Conservation (phyloP, 2,113 vertebrate genomes). For the Thalassoma bifasciatum region DNA sequence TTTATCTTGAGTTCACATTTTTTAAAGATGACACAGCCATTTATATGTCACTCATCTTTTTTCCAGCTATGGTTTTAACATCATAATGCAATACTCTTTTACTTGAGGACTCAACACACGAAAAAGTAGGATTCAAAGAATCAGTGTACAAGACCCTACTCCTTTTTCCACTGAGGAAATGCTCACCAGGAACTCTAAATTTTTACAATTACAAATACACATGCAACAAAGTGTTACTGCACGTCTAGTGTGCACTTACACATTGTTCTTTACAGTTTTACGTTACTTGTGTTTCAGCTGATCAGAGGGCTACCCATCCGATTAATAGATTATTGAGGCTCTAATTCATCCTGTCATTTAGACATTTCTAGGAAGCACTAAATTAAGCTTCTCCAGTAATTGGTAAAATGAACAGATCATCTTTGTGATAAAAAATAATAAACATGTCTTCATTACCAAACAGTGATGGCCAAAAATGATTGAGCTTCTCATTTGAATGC, state of each 20-base stretch:
- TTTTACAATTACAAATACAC: neutral
- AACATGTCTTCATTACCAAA: slow-evolving; percentile 18
- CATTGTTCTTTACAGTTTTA: neutral
- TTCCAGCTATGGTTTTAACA: neutral
- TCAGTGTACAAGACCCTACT: neutral
- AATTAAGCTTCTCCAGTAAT: neutral
- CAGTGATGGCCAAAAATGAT: slow-evolving; percentile 14
- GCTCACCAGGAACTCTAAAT: neutral
- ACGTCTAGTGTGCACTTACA: neutral
- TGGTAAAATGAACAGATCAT: neutral
- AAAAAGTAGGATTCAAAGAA: neutral
- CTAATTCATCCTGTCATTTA: neutral
- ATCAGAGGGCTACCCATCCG: neutral
- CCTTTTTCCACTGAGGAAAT: too few relatives aligned
- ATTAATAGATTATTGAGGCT: neutral
- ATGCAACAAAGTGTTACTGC: neutral
- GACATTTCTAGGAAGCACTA: neutral
- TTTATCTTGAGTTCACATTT: slow-evolving; percentile 45
- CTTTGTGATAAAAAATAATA: neutral
- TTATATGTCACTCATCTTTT: neutral
- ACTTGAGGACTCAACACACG: neutral
- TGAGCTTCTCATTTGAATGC: slow-evolving; percentile 12
- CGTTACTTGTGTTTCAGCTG: neutral
- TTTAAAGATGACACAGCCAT: slow-evolving; percentile 21
- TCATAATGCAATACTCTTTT: neutral